phyloP scores from a whole-genome alignment of 2,113 vertebrate species.

The Scalopus aquaticus region DNA sequence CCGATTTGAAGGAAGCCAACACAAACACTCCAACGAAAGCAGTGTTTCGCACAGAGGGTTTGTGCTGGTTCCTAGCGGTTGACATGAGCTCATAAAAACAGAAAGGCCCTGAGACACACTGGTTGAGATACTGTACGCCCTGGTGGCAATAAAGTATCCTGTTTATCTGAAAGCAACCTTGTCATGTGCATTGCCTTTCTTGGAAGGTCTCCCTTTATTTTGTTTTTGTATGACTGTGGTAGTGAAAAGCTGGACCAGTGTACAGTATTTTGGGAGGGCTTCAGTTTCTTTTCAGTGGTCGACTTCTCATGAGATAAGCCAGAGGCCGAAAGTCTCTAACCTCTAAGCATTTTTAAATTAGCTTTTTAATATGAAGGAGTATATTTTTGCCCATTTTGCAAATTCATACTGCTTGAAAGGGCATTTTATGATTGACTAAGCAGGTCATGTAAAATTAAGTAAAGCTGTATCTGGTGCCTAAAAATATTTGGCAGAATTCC shows the following conservation, averaged over 20 bases:
- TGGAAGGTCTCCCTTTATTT: constrained; percentile 50
- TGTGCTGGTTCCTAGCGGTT: constrained; percentile 79
- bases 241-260: constrained; percentile 1
- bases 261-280: constrained; percentile 43
- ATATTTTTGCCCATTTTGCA: constrained; percentile 81
- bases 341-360: constrained; percentile 42
- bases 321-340: background rate
- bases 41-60: constrained; percentile 70
- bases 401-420: constrained; percentile 87
- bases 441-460: constrained; percentile 90
- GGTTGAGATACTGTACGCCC: constrained; percentile 19
- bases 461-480: constrained; percentile 90
- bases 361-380: constrained; percentile 80
- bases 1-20: constrained; percentile 82
- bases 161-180: constrained; percentile 57
- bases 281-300: constrained; percentile 60
- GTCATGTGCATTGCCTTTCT: constrained; percentile 54
- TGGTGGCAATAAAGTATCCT: constrained; percentile 46
- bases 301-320: constrained; percentile 65
- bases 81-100: constrained; percentile 69
- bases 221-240: background rate
- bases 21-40: constrained; percentile 81
- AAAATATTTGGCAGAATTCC: constrained; percentile 91
- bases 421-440: constrained; percentile 86
- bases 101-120: constrained; percentile 10